Conservation (phyloP, 2,888 invertebrate genomes). For the Stenoptilia bipunctidactyla region DNA sequence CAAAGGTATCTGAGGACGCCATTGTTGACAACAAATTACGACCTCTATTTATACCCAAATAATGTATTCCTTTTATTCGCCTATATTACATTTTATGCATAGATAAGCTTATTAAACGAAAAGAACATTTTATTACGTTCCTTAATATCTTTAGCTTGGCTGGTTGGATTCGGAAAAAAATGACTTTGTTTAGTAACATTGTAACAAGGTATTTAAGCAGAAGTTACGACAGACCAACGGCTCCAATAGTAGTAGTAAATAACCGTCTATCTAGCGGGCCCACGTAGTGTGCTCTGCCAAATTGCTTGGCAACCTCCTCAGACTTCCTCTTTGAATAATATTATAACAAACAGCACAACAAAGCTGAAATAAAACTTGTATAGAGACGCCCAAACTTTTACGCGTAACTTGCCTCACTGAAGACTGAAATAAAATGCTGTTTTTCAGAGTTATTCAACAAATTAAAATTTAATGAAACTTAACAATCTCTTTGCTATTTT, state of each 20-base stretch:
- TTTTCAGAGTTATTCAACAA: no score
- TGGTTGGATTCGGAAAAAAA: no score
- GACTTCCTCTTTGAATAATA: conserved; percentile 63
- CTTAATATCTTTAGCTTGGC: not conserved
- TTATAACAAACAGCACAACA: conserved; percentile 52
- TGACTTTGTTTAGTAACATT: conserved; percentile 14
- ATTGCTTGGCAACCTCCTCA: conserved; percentile 63
- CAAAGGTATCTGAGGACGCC: conserved; percentile 35
- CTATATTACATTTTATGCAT: conserved; percentile 5
- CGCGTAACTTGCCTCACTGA: not conserved
- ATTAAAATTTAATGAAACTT: no score
- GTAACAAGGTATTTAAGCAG: conserved; percentile 57
- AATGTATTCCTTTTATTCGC: conserved; percentile 39
- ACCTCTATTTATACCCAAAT: conserved; percentile 41
- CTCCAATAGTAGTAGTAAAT: conserved; percentile 55
- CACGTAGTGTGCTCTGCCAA: conserved; percentile 48
- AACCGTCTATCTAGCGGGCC: conserved; percentile 51
- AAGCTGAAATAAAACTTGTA: conserved; percentile 31
- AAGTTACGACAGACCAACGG: conserved; percentile 47
- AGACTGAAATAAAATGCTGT: not conserved
- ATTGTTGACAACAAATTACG: conserved; percentile 52
- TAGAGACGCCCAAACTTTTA: conserved; percentile 26
- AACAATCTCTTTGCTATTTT: no score
- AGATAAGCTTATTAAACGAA: not conserved
- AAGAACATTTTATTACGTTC: not conserved